Conservation (phyloP, 2,888 invertebrate genomes). For the Aphidius colemani region DNA sequence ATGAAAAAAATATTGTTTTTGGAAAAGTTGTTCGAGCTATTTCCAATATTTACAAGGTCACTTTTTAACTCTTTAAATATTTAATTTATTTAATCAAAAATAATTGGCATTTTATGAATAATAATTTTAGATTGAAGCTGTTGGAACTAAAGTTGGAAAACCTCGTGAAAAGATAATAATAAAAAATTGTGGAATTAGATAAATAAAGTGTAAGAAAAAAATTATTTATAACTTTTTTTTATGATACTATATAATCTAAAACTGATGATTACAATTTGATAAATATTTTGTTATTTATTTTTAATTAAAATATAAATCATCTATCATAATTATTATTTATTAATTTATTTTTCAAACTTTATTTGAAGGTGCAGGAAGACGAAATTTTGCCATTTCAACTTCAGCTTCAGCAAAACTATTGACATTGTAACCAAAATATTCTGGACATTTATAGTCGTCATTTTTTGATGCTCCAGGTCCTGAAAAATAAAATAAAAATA, state of each 20-base stretch:
- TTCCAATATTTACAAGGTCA: constrained; percentile 43
- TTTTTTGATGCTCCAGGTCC: constrained; percentile 75
- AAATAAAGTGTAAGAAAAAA: neutral
- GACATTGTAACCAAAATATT: constrained; percentile 81
- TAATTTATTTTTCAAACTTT: constrained; percentile 27
- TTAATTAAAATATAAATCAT: constrained; percentile 17
- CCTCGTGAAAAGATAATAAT: constrained; percentile 26
- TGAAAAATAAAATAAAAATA: neutral
- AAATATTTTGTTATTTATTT: no score
- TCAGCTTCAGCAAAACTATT: constrained; percentile 83
- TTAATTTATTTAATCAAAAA: neutral
- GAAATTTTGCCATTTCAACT: constrained; percentile 79
- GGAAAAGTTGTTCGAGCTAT: constrained; percentile 61
- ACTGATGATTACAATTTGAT: no score
- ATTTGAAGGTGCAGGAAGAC: constrained; percentile 77
- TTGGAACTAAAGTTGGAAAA: constrained; percentile 25
- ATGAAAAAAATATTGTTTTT: constrained; percentile 65
- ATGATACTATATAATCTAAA: no score
- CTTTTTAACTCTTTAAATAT: no score
- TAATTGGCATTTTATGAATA: neutral
- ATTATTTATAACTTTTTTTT: neutral
- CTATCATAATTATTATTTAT: constrained; percentile 20
- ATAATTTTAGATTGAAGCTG: constrained; percentile 24
- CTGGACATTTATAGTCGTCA: constrained; percentile 82
- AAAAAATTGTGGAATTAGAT: constrained; percentile 26